A percentile compares a stretch with the other conserved stretches of the same genome.
phyloP scores from a whole-genome alignment of 1,140 invertebrate species.

The Pristionchus pacificus region DNA sequence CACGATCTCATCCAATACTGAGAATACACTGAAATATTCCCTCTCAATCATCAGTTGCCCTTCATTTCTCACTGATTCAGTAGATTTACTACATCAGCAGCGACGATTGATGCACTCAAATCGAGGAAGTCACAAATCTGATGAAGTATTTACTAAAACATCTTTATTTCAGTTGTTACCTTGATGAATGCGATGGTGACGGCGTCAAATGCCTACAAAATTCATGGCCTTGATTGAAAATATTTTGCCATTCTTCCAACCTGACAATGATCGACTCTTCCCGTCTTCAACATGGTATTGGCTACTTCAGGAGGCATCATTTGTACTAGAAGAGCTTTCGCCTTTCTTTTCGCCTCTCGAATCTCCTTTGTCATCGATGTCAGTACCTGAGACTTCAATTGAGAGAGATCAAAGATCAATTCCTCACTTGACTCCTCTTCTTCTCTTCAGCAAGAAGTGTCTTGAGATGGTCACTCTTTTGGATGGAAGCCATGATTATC shows the following conservation, averaged over 20 bases:
- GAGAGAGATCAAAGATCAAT: not conserved
- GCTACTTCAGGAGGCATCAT: slow-evolving; percentile 30
- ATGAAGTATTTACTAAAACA: not conserved
- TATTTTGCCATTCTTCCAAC: not conserved
- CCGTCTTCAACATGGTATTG: slow-evolving; percentile 22
- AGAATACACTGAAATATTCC: slow-evolving; percentile 17
- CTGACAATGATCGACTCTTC: slow-evolving; percentile 21
- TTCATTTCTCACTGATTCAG: slow-evolving; percentile 14
- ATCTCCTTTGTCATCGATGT: slow-evolving; percentile 30
- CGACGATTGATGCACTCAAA: slow-evolving; percentile 8
- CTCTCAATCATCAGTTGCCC: not conserved
- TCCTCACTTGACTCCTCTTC: slow-evolving; percentile 16
- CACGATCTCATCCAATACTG: slow-evolving; percentile 19
- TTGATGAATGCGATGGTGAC: slow-evolving; percentile 23
- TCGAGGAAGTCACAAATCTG: slow-evolving; percentile 15
- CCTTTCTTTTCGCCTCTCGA: slow-evolving; percentile 21
- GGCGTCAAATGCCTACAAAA: slow-evolving; percentile 14
- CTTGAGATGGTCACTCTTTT: slow-evolving; percentile 30
- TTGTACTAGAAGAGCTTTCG: slow-evolving; percentile 19
- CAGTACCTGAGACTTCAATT: slow-evolving; percentile 7
- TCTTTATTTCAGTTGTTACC: not conserved
- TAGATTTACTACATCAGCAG: slow-evolving; percentile 23
- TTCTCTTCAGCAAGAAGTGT: slow-evolving; percentile 27
- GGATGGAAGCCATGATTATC: slow-evolving; percentile 29
- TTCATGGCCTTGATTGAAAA: not conserved